Conservation (phyloP, 37 sponge, comb jelly and placozoan species). For the Chondrilla cf. caribensis region DNA sequence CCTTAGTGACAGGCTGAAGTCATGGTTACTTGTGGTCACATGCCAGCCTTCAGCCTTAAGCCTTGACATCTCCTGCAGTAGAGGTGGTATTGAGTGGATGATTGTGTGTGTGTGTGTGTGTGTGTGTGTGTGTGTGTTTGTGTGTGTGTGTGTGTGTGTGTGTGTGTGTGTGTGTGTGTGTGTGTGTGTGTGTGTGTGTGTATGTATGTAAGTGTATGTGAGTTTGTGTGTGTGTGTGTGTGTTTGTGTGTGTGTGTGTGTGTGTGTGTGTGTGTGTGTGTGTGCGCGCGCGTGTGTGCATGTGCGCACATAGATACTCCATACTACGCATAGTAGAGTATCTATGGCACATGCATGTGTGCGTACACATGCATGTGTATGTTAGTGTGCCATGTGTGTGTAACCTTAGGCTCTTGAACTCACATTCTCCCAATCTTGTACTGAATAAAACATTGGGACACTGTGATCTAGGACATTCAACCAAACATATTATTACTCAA, state of each 20-base stretch:
- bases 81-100: neutral
- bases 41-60: neutral
- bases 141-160: neutral
- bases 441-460: neutral
- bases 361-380: constrained; percentile 20
- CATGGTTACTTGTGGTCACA: neutral
- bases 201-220: too few relatives aligned
- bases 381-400: constrained; percentile 15
- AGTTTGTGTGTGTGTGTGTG: too few relatives aligned
- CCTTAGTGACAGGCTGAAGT: constrained; percentile 15
- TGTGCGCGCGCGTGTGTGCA: constrained; percentile 11
- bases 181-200: constrained; percentile 38
- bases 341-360: constrained; percentile 13
- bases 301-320: neutral
- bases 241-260: neutral
- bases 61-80: constrained; percentile 1
- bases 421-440: constrained; percentile 28
- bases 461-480: neutral
- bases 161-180: constrained; percentile 11
- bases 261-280: constrained; percentile 36
- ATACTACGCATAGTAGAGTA: neutral
- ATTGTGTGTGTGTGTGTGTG: neutral
- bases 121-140: too few relatives aligned
- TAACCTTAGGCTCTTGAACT: neutral
- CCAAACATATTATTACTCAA: too few relatives aligned